Base-by-base conservation (phyloP, 1,140 invertebrate species). In the Amphibalanus amphitrite region DNA sequence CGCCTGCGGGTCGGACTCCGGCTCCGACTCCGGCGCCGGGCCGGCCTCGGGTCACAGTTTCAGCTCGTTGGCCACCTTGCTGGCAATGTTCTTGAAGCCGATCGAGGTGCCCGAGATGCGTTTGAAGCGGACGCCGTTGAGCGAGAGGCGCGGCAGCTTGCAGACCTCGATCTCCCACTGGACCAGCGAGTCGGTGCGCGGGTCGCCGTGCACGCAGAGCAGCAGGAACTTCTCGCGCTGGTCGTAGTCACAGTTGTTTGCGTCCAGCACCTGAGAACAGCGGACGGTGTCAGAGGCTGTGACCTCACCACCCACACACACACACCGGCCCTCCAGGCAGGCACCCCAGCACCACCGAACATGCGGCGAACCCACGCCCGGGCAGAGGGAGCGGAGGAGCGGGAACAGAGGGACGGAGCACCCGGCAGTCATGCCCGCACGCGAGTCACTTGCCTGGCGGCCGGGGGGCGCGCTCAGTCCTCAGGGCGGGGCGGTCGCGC, bases 151-250 rank as follows among this genome's bases (percentile, higher is more conserved):
- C 68, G 97, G 97, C 80, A 99, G 84, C 84, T 99, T 99, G 85
- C 97, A 99, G 26, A 97, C 97, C 85, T 99, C 97, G 79, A 99
- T 99, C 83, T 99, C 97, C 96, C 97, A 99, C 82, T 99, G 97
- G 71, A 99, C 97, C 78, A 99, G 86, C 74, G 94, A 96, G 83
- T 99, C 97, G 20, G 94, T 95, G 79, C 97, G 97, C 17, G 96
- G 93, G 81, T 99, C 97, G 1, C 97, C 97, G 82, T 99, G 95
- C 23, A 98, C 93, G 82, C 97, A 99, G 73, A 99, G 86, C 71
- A 99, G 82, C 13, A 99, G 86, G 82, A 97, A 99, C 78, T 94
- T 86, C 81, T 99, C 97, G 69, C 95, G 85, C 82, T 99, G 97
- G 81, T 99, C 97, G 82, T 99, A 99, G 83, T 99, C 95, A 84